These are phyloP conservation scores for Cyanoderma ruficeps DNA, from an alignment of 2,113 vertebrate genomes.

Conservation along the genomic window DNA sequence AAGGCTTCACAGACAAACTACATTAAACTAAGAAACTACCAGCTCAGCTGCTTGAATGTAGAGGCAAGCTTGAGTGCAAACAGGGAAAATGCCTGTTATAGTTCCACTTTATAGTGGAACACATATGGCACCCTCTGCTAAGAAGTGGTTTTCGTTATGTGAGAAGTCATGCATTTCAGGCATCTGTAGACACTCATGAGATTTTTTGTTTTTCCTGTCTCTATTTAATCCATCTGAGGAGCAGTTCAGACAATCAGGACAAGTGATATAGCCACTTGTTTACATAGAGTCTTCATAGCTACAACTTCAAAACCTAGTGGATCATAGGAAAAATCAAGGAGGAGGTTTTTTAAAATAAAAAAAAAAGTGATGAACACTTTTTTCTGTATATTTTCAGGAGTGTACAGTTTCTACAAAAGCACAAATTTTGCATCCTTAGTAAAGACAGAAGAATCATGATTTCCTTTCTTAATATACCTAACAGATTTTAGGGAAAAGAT, in stretches of 20 bases:
- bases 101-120: not conserved
- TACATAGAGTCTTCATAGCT: not conserved
- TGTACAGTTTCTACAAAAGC: not conserved
- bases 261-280: not conserved
- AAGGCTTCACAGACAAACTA: not conserved
- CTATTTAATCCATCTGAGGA: not conserved
- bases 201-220: fast-evolving
- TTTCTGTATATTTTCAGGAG: not conserved
- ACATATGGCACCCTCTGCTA: not conserved
- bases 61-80: not conserved
- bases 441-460: not conserved
- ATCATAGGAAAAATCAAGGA: not conserved
- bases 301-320: not conserved
- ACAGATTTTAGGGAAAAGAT: not conserved
- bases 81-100: not conserved
- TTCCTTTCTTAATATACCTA: not conserved
- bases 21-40: not conserved
- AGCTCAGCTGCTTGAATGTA: not conserved
- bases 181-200: not conserved
- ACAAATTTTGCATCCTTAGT: not conserved
- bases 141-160: not conserved
- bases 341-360: not conserved
- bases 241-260: not conserved
- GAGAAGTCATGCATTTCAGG: not conserved
- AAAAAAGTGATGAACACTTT: not conserved